Evolutionary conservation across 1,140 invertebrate species (phyloP), one percentile per base, ranked within the genome.

Genomic region (Cydia strobilella): DNA sequence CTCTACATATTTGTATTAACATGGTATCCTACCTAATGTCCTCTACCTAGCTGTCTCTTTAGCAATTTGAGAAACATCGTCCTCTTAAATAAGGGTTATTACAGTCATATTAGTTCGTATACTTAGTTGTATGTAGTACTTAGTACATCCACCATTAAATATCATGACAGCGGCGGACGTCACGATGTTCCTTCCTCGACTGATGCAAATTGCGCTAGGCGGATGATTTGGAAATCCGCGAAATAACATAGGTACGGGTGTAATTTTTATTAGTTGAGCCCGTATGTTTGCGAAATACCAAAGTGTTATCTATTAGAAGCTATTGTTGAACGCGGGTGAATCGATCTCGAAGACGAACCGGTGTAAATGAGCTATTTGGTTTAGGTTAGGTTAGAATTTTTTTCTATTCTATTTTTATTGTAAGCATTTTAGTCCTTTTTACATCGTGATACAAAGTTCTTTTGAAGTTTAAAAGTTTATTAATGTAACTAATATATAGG

Each of bases 211-310:
- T 59, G 69, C 75, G 54, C 75, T 63, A 69, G 77, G 74, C 74
- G 82, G 84, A 84, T 78, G 80, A 54, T 82, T 84, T 80, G 74
- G 75, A 77, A 86, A 87, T 74, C 71, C 65, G 73, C 59, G 77
- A 77, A 81, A 76, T 74, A 69, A 76, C 79, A 79, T 81, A 63
- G 62, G 18, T 66, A 7, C 35, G 59, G 72, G 51, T 74, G 59
- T 74, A 77, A 77, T 77, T 76, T 79, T 72, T 76, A 82, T 80
- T 77, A 78, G 78, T 76, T 71, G 63, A 42, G 74, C 82, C 86
- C 86, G 82, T 77, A 85, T 87, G 72, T 25, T 89, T 88, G 83
- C 85, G 83, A 88, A 85, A 91, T 77, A 59, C 69, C 74, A 74
- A 74, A 77, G 75, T 79, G 80, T 74, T 82, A 75, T 82, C 74